Base-by-base conservation (phyloP, 1,140 invertebrate genomes). In the Philopotamus ludificatus region DNA sequence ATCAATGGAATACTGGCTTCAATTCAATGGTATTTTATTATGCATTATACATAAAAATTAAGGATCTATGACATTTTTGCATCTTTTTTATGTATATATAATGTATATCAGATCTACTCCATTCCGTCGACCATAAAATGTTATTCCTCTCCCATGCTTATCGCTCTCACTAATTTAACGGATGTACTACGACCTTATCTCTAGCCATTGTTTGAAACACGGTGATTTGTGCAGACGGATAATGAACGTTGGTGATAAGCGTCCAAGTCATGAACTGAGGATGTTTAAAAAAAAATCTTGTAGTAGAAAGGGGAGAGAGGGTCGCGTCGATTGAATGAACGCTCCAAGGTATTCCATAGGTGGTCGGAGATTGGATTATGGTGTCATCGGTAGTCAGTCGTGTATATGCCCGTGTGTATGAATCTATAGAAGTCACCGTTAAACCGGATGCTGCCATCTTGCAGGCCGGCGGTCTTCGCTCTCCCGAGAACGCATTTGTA, bases 191-290 rank as follows among this genome's bases (percentile, higher is more conserved):
- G 28, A 34, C 28, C 28, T 34, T 51, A 20, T 51, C 49, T 16
- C 45, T 16, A 21, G 16, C 49, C 18, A 51, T 51, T 51, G 49
- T 51, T 51, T 25, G 49, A 51, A 51, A 51, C 49, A 22, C 49
- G 49, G n/a, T 51, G 49, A 51, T 51, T 51, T 51, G 49, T 51
- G 49, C 20, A 22, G 28, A 34, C 49, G 49, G 12, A 21, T 51
- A 51, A 51, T 51, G 22, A 51, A 22, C n/a, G 25, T 22, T 12
- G 25, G 25, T 22, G 49, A 51, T 51, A 25, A 22, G 25, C n/a
- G 49, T 51, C 12, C 15, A 10, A 18, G 49, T 22, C 49, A 25
- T 22, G 49, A 25, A 22, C 21, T 10, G 18, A 12, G 3, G 7
- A 12, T 25, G 49, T 51, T 51, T 34, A 34, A 34, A 34, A 34